phyloP scores from a whole-genome alignment of 2,797 vertebrate species.

The Hippopotamyrus pictus region DNA sequence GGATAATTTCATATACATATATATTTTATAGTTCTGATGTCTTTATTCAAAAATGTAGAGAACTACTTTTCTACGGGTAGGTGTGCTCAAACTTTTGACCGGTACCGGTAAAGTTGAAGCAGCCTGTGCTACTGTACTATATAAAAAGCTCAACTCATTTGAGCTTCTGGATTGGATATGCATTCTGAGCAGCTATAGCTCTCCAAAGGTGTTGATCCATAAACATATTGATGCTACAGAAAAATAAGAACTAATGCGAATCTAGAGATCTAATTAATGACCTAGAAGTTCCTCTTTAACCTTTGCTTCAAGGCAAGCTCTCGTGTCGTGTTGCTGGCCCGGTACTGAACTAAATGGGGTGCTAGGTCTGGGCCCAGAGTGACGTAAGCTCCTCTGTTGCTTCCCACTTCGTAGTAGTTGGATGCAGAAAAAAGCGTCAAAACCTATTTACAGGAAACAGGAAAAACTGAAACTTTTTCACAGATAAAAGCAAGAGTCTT shows the following conservation, averaged over 20 bases:
- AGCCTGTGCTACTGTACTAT: background rate
- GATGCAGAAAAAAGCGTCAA: conserved; percentile 76
- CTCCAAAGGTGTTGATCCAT: background rate
- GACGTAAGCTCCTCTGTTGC: conserved; percentile 90
- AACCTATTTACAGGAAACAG: conserved; percentile 48
- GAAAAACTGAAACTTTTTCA: background rate
- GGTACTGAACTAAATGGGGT: conserved; percentile 83
- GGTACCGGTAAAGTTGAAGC: background rate
- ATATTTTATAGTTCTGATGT: background rate
- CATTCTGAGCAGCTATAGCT: background rate
- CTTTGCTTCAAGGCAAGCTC: conserved; percentile 82
- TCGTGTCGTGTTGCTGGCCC: conserved; percentile 69
- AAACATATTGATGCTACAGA: background rate
- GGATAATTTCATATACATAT: background rate
- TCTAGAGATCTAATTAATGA: background rate
- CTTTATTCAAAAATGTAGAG: background rate
- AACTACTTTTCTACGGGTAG: background rate
- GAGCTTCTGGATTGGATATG: background rate
- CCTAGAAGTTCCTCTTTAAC: conserved; percentile 42
- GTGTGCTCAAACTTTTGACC: background rate
- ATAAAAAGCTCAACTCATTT: background rate
- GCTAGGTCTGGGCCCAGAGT: conserved; percentile 76
- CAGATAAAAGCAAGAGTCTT: background rate
- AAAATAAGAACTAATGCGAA: background rate
- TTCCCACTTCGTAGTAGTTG: conserved; percentile 89